Base-by-base conservation (phyloP, 2,888 invertebrate genomes). In the Cosmia pyralina region DNA sequence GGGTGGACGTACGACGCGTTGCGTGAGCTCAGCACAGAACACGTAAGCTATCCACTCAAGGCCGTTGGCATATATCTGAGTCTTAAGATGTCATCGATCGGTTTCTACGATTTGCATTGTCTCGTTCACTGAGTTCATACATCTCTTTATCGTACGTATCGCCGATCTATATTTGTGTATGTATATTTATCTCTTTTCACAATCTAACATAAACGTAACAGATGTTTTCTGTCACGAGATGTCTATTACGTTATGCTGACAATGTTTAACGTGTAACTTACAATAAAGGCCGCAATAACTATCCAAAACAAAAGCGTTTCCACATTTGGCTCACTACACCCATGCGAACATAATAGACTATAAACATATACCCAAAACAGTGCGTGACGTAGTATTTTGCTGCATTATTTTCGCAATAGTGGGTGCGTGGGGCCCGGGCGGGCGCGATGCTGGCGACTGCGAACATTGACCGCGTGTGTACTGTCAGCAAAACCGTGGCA, bases 401-500 rank as follows among this genome's bases (percentile, higher is more conserved):
- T 92, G 93, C 92, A 93, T 92, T 93, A 94, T 94, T 93, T 94
- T 92, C 91, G 93, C 94, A 89, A 91, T 89, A 89, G 87, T 88
- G 86, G 85, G 88, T 87, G 90, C 90, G 91, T 91, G 94, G 88
- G 93, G 93, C 94, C 93, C 90, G 89, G 69, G 77, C 85, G 89
- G 90, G 90, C 88, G 85, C 83, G 87, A 86, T 85, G 87, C 79
- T 85, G 87, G 86, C 82, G 83, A 84, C 81, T 75, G 87, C 91
- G 95, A 91, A 85, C 95, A 85, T 93, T 95, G 95, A 95, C 94
- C 94, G 95, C 91, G 85, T 87, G 72, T 75, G 85, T 86, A 88
- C 80, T 69, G 86, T 83, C 88, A 85, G 83, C 88, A 85, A 85
- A 85, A 87, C 79, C 59, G 82, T 88, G 85, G 83, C 88, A 85